Percentiles rank a stretch among this genome's conserved stretches.
Conservation (phyloP, 2,888 invertebrate species). For the Drosophila fulvimacula region DNA sequence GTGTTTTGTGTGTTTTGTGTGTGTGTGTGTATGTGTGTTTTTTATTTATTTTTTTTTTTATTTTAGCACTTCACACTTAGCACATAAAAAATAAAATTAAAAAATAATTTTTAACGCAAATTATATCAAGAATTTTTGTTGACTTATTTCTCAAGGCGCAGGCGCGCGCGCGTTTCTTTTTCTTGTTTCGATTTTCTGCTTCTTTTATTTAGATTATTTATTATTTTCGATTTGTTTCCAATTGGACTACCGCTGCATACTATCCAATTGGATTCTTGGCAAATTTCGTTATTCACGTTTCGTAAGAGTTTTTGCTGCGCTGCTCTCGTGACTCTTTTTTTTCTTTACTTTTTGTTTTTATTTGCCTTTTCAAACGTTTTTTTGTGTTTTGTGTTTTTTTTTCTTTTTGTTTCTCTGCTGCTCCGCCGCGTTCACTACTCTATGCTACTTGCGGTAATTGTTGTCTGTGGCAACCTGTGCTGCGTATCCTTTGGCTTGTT, state of each 20-base stretch:
- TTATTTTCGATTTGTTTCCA: constrained; percentile 10
- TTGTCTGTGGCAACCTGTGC: constrained; percentile 37
- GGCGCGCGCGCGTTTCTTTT: constrained; percentile 31
- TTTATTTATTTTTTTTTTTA: background rate
- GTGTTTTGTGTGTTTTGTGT: too few species aligned
- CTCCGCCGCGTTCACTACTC: constrained; percentile 37
- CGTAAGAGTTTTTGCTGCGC: constrained; percentile 51
- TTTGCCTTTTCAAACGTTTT: constrained; percentile 9
- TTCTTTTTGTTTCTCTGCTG: background rate
- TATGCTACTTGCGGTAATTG: constrained; percentile 38
- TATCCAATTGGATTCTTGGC: constrained; percentile 17
- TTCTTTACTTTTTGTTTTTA: background rate
- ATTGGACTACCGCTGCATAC: constrained; percentile 4
- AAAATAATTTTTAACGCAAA: constrained; percentile 3
- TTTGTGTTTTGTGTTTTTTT: background rate
- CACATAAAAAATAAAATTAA: constrained; percentile 4
- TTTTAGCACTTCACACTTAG: constrained; percentile 4
- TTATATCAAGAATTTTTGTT: background rate
- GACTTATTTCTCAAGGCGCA: constrained; percentile 23
- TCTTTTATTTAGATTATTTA: constrained; percentile 11
- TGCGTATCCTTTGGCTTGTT: constrained; percentile 47
- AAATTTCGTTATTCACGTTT: constrained; percentile 53
- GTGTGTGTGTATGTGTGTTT: too few species aligned
- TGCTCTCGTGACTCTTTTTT: constrained; percentile 8
- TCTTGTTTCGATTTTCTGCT: constrained; percentile 1